Evolutionary conservation across 2,888 invertebrate genomes (phyloP).

Genomic region (Apotomis turbidana): DNA sequence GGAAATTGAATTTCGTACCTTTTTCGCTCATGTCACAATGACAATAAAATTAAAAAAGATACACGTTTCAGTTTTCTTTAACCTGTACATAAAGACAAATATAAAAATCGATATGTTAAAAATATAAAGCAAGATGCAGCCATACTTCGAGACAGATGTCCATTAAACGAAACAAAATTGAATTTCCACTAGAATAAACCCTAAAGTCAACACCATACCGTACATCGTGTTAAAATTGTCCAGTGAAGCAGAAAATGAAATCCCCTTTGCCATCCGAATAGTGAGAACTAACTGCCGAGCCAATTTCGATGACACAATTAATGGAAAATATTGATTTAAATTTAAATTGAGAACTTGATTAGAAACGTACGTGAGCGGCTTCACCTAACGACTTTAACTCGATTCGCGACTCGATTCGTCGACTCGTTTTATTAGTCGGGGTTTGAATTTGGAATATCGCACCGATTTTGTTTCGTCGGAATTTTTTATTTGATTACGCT

Average conservation of each 20-base stretch:
- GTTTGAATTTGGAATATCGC: slow-evolving; percentile 11
- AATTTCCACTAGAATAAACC: neutral
- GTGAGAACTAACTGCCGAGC: slow-evolving; percentile 4
- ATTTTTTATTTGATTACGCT: slow-evolving; percentile 4
- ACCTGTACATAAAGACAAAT: too few species aligned
- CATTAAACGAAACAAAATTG: neutral
- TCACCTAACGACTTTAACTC: slow-evolving; percentile 22
- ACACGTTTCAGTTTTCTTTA: too few species aligned
- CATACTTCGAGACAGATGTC: neutral
- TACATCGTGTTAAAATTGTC: slow-evolving; percentile 10
- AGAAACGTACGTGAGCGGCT: slow-evolving; percentile 38
- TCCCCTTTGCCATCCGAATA: slow-evolving; percentile 20
- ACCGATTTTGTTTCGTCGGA: slow-evolving; percentile 11
- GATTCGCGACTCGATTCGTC: slow-evolving; percentile 4
- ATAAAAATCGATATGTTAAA: too few species aligned
- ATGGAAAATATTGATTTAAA: slow-evolving; percentile 39
- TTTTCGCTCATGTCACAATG: too few species aligned
- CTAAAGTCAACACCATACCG: neutral
- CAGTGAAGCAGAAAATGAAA: slow-evolving; percentile 20
- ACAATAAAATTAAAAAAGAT: too few species aligned
- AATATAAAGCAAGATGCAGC: neutral
- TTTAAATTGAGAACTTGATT: slow-evolving; percentile 41
- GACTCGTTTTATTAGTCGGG: slow-evolving; percentile 17
- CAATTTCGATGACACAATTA: slow-evolving; percentile 27
- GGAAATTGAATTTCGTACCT: too few species aligned